Evolutionary conservation across 2,113 vertebrate species (phyloP), one percentile per base, ranked within the genome.

Genomic region (Onychorhynchus coronatus): DNA sequence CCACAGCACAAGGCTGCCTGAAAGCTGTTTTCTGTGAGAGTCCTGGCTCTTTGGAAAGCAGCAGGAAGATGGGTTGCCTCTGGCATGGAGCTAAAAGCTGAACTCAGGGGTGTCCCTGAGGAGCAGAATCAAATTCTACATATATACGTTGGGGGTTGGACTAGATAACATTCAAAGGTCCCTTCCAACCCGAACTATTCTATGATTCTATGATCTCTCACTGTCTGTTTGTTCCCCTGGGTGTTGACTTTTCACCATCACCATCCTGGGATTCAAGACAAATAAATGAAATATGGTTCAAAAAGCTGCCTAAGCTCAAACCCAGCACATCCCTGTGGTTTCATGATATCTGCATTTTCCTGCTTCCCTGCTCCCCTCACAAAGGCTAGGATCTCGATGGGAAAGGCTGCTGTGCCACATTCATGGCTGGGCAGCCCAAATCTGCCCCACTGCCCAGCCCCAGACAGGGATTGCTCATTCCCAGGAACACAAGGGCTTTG

Each of bases 1-100:
- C 35, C 3, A 9, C 53, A 55, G 33, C 1, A 0, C 0, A 0
- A 1, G 11, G n/a, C 41, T 39, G 46, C 86, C 66, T 70, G 70
- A 33, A 58, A 62, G 14, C 19, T 78, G 61, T 7, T 65, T 72
- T 44, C 47, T 63, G 9, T 3, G 2, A 7, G 13, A 79, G 47
- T 33, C 47, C 33, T 28, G 59, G 14, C 35, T 70, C 44, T 47
- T 66, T 44, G 65, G 65, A 30, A 93, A 85, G 24, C 16, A 35
- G 28, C 0, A 5, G 71, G 56, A 88, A n/a, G 39, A 66, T 20
- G n/a, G 31, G 44, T 55, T 61, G 50, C 46, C 22, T 56, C 82
- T 6, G 2, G 19, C 4, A 1, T 9, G 42, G 42, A 25, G 28
- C 37, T 63, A n/a, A 88, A 91, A 53, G 5, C 39, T 52, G 46